phyloP scores from a whole-genome alignment of 2,797 vertebrate genomes.

The Gephyroberyx darwinii region DNA sequence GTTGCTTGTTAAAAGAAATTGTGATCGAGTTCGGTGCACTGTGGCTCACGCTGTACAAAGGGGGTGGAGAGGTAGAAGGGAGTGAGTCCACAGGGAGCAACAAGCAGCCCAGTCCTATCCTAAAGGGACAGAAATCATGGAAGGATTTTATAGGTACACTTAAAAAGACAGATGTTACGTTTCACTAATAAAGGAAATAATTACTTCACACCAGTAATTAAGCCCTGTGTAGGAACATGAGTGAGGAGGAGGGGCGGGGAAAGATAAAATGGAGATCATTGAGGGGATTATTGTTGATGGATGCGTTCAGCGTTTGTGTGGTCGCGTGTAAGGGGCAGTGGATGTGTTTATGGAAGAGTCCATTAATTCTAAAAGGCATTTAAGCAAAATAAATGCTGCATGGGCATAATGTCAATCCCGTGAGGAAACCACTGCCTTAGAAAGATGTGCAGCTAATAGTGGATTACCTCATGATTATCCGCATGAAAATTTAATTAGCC shows the following conservation, averaged over 20 bases:
- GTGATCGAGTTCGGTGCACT: slow-evolving; percentile 54
- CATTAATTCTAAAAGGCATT: slow-evolving; percentile 80
- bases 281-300: slow-evolving; percentile 80
- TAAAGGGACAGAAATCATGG: slow-evolving; percentile 83
- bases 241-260: slow-evolving; percentile 65
- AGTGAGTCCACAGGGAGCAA: slow-evolving; percentile 77
- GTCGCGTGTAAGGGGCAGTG: slow-evolving; percentile 64
- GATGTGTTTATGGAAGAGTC: slow-evolving; percentile 77
- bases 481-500: slow-evolving; percentile 82
- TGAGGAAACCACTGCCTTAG: slow-evolving; percentile 62
- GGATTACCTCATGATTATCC: slow-evolving; percentile 75
- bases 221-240: slow-evolving; percentile 76
- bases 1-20: slow-evolving; percentile 57
- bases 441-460: slow-evolving; percentile 70
- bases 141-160: slow-evolving; percentile 83
- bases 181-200: slow-evolving; percentile 85
- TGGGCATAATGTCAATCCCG: slow-evolving; percentile 72
- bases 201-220: slow-evolving; percentile 85
- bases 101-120: slow-evolving; percentile 77
- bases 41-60: slow-evolving; percentile 48
- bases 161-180: slow-evolving; percentile 86
- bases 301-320: slow-evolving; percentile 71
- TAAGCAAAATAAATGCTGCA: slow-evolving; percentile 76
- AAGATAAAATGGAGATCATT: slow-evolving; percentile 80
- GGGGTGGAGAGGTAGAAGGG: slow-evolving; percentile 47